phyloP scores from a whole-genome alignment of 2,113 vertebrate species.

The Pollachius pollachius region DNA sequence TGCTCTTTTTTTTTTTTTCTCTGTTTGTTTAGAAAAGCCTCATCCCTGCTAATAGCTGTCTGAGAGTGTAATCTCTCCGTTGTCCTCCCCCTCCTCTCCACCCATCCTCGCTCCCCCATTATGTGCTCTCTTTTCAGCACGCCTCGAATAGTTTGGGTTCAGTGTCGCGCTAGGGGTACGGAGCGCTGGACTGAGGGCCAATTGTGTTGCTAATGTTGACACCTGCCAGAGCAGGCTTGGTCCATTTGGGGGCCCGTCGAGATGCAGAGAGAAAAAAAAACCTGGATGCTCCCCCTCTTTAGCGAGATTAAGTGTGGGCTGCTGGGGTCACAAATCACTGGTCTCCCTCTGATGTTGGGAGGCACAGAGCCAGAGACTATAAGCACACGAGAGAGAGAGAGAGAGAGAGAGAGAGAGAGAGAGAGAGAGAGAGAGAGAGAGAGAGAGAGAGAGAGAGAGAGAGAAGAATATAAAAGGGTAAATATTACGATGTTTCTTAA shows the following conservation, averaged over 20 bases:
- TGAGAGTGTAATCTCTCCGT: conserved; percentile 76
- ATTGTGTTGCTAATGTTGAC: conserved; percentile 81
- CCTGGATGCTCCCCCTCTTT: conserved; percentile 78
- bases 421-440: conserved; percentile 62
- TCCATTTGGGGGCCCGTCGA: conserved; percentile 61
- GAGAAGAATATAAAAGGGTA: conserved; percentile 58
- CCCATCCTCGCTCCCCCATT: conserved; percentile 62
- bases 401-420: conserved; percentile 45
- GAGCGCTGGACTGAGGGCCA: conserved; percentile 59
- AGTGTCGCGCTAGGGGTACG: conserved; percentile 59
- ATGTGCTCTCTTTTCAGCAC: conserved; percentile 60
- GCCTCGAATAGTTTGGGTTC: conserved; percentile 72
- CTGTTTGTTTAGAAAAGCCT: conserved; percentile 80
- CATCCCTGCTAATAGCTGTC: conserved; percentile 78
- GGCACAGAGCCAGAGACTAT: conserved; percentile 78
- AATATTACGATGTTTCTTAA: conserved; percentile 67
- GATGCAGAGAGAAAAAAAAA: conserved; percentile 19
- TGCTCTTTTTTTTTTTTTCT: conserved; percentile 32
- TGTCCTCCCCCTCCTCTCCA: conserved; percentile 63
- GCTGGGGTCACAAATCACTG: conserved; percentile 83
- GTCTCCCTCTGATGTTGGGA: conserved; percentile 79
- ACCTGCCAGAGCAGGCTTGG: conserved; percentile 73
- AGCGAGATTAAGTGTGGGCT: conserved; percentile 83
- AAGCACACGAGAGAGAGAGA: conserved; percentile 63
- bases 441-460: conserved; percentile 72